Base-by-base conservation (phyloP, 2,888 invertebrate genomes). In the Tupiocoris notatus region DNA sequence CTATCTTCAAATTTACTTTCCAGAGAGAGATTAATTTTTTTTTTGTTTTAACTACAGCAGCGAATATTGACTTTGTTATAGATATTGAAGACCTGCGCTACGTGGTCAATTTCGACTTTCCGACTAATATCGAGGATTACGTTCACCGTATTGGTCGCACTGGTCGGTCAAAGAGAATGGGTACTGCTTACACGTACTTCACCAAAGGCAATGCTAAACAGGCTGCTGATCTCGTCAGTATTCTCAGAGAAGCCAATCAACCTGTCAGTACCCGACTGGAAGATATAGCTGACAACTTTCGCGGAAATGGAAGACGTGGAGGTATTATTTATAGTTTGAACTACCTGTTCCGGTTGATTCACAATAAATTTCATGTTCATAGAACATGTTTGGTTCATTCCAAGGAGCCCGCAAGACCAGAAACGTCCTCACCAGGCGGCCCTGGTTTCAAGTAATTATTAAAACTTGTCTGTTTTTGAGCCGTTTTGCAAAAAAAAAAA, bases 131-230 rank as follows among this genome's bases (percentile, higher is more conserved):
- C 22, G 91, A 91, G 83, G 91, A 91, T 83, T 91, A 91, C 82
- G 89, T 91, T 54, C 91, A 91, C 83, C 86, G 91, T 39, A 91
- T 91, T 82, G 91, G 91, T 1, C 86, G 91, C 75, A 91, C 91
- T 66, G 91, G 89, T 9, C 85, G 91, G 66, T 85, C 88, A 24
- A 87, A 88, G 80, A 87, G 88, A 80, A 89, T 88, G 22, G 89
- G 89, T 76, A 90, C 96, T 0, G 96, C 98, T 0, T 97, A 97
- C 86, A 97, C 98, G 12, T 92, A 98, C 84, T 97, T 98, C 85
- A 97, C 97, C 1, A 91, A 92, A 0, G 89, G 89, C 80, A 97
- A 98, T 85, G 89, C 92, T 24, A 92, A 93, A 81, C 96, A 97
- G 87, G 96, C 96, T 2, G 89, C 88, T 82, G 97, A 97, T 85